Percentiles rank a stretch among this genome's conserved stretches.
These are phyloP conservation scores for Periplaneta americana DNA, from an alignment of 1,140 invertebrate species.

Conservation along the genomic window DNA sequence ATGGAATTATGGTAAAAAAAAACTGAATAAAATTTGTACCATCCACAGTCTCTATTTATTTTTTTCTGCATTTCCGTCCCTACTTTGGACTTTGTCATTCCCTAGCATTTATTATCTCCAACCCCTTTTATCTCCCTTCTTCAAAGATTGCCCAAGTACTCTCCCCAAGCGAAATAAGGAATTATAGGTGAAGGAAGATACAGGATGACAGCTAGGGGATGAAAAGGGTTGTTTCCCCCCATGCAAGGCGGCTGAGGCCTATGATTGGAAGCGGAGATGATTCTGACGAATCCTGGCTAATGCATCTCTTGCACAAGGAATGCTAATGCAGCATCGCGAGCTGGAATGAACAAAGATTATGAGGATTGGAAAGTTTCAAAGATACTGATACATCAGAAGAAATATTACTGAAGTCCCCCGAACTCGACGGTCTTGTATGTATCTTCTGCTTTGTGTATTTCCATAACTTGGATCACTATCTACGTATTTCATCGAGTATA, in stretches of 20 bases:
- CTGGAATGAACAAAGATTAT: not conserved
- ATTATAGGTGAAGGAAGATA: not conserved
- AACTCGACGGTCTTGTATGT: too few species aligned
- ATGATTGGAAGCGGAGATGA: not conserved
- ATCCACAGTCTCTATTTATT: not conserved
- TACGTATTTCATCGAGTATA: too few species aligned
- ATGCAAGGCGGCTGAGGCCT: not conserved
- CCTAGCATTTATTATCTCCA: not conserved
- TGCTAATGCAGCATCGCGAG: not conserved
- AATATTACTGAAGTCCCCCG: too few species aligned
- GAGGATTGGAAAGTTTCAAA: not conserved
- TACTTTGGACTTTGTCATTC: not conserved
- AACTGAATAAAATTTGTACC: not conserved
- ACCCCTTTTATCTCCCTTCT: not conserved
- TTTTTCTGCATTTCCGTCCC: not conserved
- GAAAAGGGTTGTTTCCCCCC: not conserved
- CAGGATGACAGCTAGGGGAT: not conserved
- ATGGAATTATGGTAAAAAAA: too few species aligned
- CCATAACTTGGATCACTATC: too few species aligned
- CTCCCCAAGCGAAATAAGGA: not conserved
- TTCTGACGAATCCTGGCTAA: not conserved
- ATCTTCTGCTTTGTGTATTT: too few species aligned
- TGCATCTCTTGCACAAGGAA: not conserved
- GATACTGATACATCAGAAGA: too few species aligned
- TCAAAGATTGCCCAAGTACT: not conserved